Base-by-base conservation (phyloP, 2,113 vertebrate genomes). In the Nerophis ophidion region DNA sequence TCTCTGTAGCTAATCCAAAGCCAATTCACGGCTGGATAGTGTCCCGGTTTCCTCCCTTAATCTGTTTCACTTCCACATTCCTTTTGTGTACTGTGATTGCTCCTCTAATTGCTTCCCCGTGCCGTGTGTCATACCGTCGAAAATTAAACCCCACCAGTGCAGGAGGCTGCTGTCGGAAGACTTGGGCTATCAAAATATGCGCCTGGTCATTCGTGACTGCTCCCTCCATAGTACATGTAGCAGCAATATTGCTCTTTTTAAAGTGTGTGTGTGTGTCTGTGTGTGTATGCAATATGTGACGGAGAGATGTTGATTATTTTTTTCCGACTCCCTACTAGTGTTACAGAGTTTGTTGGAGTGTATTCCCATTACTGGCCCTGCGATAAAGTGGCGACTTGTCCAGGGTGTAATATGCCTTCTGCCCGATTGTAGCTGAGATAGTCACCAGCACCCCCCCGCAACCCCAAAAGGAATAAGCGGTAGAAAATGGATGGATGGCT, bases 1-100 rank as follows among this genome's bases (percentile, higher is more conserved):
- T 76, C 66, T 61, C 74, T 75, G 76, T 61, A 57, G 77, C 80
- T 84, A 86, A 87, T 87, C 84, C 82, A 72, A 51, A 71, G 60
- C 53, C 80, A 76, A 47, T 79, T 75, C 72, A 72, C 70, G 66
- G 58, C 60, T 75, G 64, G 70, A 36, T 68, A 63, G 69, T 57
- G 70, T 71, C 74, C 84, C 78, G 58, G 71, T 84, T 80, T 74
- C 68, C 65, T 65, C 50, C 72, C 74, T 77, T 79, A 84, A 85
- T 86, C 84, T 79, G 79, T 77, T 77, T 82, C 68, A 57, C 72
- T 83, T 80, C 77, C 70, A 70, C 63, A 70, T 86, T 78, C 69
- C 79, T 72, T 87, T 89, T 87, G 84, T 89, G 81, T 78, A 76
- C 77, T 74, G 81, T 87, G 84, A 90, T 87, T 90, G 84, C 81